A percentile compares a stretch with the other conserved stretches of the same genome.
Evolutionary conservation across 1,140 invertebrate species (phyloP).

Genomic region (Neodiprion virginianus): DNA sequence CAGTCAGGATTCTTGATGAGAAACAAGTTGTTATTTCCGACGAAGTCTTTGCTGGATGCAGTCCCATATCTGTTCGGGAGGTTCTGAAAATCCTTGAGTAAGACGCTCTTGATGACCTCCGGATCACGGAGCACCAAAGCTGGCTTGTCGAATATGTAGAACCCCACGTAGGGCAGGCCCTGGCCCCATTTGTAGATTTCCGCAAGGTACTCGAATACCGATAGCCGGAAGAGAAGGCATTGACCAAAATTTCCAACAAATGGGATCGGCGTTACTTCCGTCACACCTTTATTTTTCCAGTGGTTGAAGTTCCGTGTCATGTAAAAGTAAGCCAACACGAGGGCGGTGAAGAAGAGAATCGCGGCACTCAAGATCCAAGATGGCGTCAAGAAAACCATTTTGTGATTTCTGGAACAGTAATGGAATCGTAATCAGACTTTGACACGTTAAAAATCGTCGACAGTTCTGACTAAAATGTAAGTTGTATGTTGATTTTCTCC

Average conservation of each 20-base stretch:
- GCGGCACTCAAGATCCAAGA: slow-evolving; percentile 1
- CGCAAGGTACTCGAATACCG: slow-evolving; percentile 21
- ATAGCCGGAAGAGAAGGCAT: slow-evolving; percentile 23
- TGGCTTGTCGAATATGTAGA: slow-evolving; percentile 52
- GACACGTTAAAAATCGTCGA: too few species aligned
- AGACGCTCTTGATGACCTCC: slow-evolving; percentile 54
- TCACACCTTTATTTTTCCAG: slow-evolving; percentile 49
- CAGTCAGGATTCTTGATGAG: slow-evolving; percentile 48
- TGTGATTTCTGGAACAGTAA: not conserved
- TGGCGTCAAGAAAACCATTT: not conserved
- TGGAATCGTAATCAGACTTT: too few species aligned
- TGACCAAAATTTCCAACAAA: slow-evolving; percentile 49
- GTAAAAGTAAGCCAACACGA: slow-evolving; percentile 38
- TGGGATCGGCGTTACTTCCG: slow-evolving; percentile 38
- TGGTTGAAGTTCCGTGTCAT: slow-evolving; percentile 52
- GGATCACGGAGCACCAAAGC: slow-evolving; percentile 56
- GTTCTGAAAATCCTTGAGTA: slow-evolving; percentile 61
- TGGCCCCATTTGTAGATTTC: slow-evolving; percentile 32
- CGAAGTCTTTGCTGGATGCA: slow-evolving; percentile 34
- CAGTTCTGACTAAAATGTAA: too few species aligned
- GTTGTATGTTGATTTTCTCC: too few species aligned
- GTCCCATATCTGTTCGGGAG: slow-evolving; percentile 45
- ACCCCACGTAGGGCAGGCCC: slow-evolving; percentile 40
- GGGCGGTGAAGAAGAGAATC: not conserved
- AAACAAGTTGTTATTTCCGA: slow-evolving; percentile 46